These are phyloP conservation scores for Pseudococcus jackbeardsleyi DNA, from an alignment of 2,888 invertebrate genomes.

Conservation along the genomic window DNA sequence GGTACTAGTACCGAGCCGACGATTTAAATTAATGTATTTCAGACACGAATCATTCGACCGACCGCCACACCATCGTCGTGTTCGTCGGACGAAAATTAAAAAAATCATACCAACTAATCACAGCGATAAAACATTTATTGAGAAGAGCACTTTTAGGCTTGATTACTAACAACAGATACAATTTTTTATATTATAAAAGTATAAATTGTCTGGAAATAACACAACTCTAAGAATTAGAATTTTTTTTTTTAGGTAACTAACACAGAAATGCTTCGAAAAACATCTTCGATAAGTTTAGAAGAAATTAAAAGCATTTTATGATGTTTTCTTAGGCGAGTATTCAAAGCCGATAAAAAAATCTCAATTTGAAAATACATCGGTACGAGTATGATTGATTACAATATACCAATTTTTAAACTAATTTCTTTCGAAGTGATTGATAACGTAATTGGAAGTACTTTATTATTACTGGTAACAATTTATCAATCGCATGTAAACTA, in stretches of 20 bases:
- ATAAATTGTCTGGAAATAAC: slow-evolving; percentile 59
- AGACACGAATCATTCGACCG: not conserved
- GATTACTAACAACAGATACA: slow-evolving; percentile 46
- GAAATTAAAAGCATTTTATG: slow-evolving; percentile 50
- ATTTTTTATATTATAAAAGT: slow-evolving; percentile 57
- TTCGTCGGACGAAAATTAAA: not conserved
- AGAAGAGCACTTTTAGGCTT: slow-evolving; percentile 57
- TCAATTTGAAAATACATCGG: not conserved
- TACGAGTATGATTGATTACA: not conserved
- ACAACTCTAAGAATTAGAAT: slow-evolving; percentile 57
- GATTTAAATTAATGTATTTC: slow-evolving; percentile 9
- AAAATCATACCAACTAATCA: slow-evolving; percentile 18
- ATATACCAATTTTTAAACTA: not conserved
- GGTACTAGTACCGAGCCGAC: not conserved
- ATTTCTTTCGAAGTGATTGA: slow-evolving; percentile 1
- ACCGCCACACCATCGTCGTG: not conserved
- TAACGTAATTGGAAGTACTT: slow-evolving; percentile 28
- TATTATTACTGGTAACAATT: slow-evolving; percentile 31
- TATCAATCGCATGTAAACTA: not conserved
- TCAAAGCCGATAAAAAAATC: slow-evolving; percentile 34
- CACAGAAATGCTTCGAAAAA: slow-evolving; percentile 57
- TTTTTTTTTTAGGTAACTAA: slow-evolving; percentile 57
- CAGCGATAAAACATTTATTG: slow-evolving; percentile 62
- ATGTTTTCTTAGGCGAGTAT: slow-evolving; percentile 41
- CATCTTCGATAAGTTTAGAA: slow-evolving; percentile 24